A percentile compares a stretch with the other conserved stretches of the same genome.
These are phyloP conservation scores for Archegozetes longisetosus DNA, from an alignment of 1,140 invertebrate genomes.

Conservation along the genomic window DNA sequence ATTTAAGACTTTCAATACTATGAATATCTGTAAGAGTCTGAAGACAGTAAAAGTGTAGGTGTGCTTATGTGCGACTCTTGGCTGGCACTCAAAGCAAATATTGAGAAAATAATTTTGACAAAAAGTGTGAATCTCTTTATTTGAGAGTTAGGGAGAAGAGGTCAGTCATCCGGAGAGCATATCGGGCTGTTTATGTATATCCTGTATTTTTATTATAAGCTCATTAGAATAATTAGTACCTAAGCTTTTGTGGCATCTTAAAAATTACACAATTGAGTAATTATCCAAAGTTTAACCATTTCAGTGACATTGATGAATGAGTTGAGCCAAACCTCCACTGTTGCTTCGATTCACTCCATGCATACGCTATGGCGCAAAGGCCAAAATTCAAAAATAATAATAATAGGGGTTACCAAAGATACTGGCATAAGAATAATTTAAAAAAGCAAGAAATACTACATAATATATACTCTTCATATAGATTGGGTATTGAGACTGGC, in stretches of 20 bases:
- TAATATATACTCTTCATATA: background rate
- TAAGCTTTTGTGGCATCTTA: background rate
- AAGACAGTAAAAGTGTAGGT: background rate
- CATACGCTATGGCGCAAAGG: background rate
- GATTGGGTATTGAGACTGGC: background rate
- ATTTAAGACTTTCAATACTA: background rate
- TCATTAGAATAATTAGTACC: background rate
- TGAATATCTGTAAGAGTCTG: background rate
- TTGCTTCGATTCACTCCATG: background rate
- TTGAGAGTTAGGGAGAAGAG: too few relatives aligned
- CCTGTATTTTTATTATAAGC: background rate
- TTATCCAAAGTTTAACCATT: background rate
- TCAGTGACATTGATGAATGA: background rate
- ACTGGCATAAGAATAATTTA: background rate
- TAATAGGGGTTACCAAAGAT: background rate
- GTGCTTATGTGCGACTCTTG: background rate
- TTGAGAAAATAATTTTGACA: background rate
- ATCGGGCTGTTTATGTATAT: background rate
- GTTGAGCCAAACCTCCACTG: background rate
- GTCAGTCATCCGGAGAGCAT: background rate
- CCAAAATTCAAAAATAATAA: background rate
- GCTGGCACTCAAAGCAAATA: background rate
- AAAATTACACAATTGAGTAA: constrained; percentile 4
- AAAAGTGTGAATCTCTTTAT: too few relatives aligned
- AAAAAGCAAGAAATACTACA: background rate